These are phyloP conservation scores for Orius laevigatus DNA, from an alignment of 1,140 invertebrate species.

Conservation along the genomic window DNA sequence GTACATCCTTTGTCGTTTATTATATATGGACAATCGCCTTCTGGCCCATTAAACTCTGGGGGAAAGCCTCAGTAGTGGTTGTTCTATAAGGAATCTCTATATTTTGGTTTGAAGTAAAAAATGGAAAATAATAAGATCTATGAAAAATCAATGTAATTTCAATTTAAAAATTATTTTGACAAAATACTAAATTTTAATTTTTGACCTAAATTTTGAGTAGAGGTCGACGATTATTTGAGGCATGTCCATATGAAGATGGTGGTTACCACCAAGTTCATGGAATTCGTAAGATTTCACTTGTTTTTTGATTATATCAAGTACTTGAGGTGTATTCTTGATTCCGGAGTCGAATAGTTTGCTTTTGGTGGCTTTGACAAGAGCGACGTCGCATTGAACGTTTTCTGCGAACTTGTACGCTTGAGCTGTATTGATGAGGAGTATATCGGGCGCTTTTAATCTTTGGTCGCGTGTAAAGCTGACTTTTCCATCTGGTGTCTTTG, in stretches of 20 bases:
- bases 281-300: conserved; percentile 41
- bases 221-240: conserved; percentile 42
- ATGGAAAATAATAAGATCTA: no score
- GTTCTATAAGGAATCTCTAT: no score
- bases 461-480: conserved; percentile 54
- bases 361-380: conserved; percentile 53
- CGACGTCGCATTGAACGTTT: conserved; percentile 52
- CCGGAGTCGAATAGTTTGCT: conserved; percentile 46
- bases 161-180: neutral
- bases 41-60: no score
- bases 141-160: no score
- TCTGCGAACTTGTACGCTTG: conserved; percentile 46
- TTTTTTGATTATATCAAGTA: conserved; percentile 45
- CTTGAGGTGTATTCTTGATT: conserved; percentile 39
- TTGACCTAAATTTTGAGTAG: neutral
- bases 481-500: conserved; percentile 26
- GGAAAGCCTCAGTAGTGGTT: no score
- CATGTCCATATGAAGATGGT: conserved; percentile 68
- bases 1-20: no score
- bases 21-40: no score
- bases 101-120: no score
- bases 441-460: conserved; percentile 35
- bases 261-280: conserved; percentile 55
- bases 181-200: neutral
- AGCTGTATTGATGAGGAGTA: conserved; percentile 46